Percentiles rank a stretch among this genome's conserved stretches.
Evolutionary conservation across 2,797 vertebrate genomes (phyloP).

Genomic region (Premnoplex brunnescens): DNA sequence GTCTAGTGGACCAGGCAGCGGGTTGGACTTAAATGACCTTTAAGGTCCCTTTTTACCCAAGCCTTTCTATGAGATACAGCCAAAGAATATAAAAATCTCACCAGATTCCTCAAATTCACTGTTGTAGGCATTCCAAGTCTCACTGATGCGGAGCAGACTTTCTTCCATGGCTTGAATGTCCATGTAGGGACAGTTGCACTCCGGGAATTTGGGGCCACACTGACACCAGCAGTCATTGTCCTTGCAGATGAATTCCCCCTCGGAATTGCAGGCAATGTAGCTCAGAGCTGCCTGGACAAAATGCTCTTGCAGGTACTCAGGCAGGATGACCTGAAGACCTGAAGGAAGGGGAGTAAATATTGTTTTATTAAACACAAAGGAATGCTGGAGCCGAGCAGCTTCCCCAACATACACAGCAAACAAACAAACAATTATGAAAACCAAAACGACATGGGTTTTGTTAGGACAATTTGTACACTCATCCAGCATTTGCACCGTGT

Average conservation of each 20-base stretch:
- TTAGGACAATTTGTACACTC: neutral
- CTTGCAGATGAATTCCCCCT: conserved; percentile 93
- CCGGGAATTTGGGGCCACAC: conserved; percentile 88
- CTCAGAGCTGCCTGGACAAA: conserved; percentile 94
- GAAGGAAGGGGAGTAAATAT: neutral
- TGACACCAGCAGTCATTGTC: conserved; percentile 96
- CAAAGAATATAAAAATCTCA: conserved; percentile 49
- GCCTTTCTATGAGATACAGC: neutral
- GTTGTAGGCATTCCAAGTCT: conserved; percentile 89
- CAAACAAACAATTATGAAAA: neutral
- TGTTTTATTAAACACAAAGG: neutral
- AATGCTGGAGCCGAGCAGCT: neutral
- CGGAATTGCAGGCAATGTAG: conserved; percentile 96
- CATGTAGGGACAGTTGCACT: conserved; percentile 97
- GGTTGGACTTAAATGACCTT: neutral
- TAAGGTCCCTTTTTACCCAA: neutral
- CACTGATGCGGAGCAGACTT: conserved; percentile 88
- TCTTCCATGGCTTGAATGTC: conserved; percentile 98
- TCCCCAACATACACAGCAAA: accelerated
- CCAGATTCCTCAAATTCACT: conserved; percentile 95
- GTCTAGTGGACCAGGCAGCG: neutral
- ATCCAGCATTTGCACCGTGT: neutral
- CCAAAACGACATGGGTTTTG: neutral
- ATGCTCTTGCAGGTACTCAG: conserved; percentile 90
- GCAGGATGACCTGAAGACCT: conserved; percentile 95